Conservation (phyloP, 1,140 invertebrate genomes). For the Halyomorpha halys region DNA sequence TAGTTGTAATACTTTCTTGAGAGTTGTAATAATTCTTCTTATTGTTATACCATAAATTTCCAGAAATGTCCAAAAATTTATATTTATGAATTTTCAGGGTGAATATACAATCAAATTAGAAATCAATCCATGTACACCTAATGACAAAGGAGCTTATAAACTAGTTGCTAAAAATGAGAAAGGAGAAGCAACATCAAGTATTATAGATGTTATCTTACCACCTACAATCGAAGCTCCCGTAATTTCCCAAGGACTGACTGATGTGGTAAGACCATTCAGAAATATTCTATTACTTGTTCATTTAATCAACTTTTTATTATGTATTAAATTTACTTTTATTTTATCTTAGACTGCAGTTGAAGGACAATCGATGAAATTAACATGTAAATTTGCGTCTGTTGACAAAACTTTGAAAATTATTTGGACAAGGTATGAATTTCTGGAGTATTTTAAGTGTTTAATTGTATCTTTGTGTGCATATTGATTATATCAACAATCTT, state of each 20-base stretch:
- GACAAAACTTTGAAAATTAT: conserved; percentile 68
- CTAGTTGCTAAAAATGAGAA: conserved; percentile 86
- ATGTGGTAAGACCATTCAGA: conserved; percentile 47
- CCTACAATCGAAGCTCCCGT: conserved; percentile 53
- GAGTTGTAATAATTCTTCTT: too few relatives aligned
- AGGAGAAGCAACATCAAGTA: conserved; percentile 81
- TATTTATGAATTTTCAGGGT: conserved; percentile 44
- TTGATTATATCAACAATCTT: too few relatives aligned
- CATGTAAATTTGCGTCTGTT: conserved; percentile 54
- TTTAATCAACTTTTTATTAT: too few relatives aligned
- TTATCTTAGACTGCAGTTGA: conserved; percentile 54
- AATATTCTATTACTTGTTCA: conserved; percentile 19
- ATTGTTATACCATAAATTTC: too few relatives aligned
- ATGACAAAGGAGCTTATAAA: conserved; percentile 81
- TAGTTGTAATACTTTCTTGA: too few relatives aligned
- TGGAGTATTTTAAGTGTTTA: too few relatives aligned
- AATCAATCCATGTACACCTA: conserved; percentile 63
- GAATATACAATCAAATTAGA: conserved; percentile 81
- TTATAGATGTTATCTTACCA: conserved; percentile 74
- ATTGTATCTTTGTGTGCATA: too few relatives aligned
- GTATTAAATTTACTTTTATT: neutral
- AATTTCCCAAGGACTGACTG: conserved; percentile 60
- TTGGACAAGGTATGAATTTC: conserved; percentile 62
- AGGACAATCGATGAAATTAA: conserved; percentile 66
- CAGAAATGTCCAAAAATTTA: too few relatives aligned